Percentiles rank a stretch among this genome's conserved stretches.
Conservation (phyloP, 2,113 vertebrate species). For the Mugil cephalus region DNA sequence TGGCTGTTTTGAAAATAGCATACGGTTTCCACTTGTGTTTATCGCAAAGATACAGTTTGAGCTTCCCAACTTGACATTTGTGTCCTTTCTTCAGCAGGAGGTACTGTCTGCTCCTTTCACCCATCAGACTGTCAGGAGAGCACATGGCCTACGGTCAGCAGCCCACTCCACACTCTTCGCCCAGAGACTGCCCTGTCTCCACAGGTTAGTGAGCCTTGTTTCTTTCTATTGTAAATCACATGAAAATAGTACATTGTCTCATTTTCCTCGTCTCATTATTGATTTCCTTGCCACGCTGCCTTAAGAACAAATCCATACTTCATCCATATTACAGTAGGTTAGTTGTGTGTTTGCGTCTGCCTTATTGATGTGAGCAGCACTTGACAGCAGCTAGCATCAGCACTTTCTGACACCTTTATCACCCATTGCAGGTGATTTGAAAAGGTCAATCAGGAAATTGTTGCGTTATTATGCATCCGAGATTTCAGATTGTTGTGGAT, state of each 20-base stretch:
- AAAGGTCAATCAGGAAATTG: constrained; percentile 46
- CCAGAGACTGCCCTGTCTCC: constrained; percentile 78
- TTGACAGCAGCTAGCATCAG: constrained; percentile 19
- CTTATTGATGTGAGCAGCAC: constrained; percentile 18
- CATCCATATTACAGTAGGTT: neutral
- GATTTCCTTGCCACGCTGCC: constrained; percentile 17
- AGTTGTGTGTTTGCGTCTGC: constrained; percentile 22
- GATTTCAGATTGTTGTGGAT: constrained; percentile 31
- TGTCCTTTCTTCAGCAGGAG: constrained; percentile 70
- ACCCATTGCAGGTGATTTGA: constrained; percentile 30
- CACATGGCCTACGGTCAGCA: constrained; percentile 81
- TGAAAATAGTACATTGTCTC: constrained; percentile 22
- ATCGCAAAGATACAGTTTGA: constrained; percentile 10
- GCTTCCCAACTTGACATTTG: constrained; percentile 6
- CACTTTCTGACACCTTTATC: constrained; percentile 36
- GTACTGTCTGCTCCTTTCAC: constrained; percentile 76
- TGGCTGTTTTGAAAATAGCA: constrained; percentile 14
- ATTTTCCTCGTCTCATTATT: constrained; percentile 5
- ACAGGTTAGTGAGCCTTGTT: constrained; percentile 66
- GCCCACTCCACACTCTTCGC: constrained; percentile 80
- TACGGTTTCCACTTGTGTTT: neutral
- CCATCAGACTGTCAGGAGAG: constrained; percentile 84
- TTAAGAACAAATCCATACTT: constrained; percentile 35
- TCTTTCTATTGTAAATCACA: neutral
- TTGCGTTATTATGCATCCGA: constrained; percentile 22